Evolutionary conservation across 37 sponge, comb jelly and placozoan species (phyloP).

Genomic region (Ephydatia muelleri): DNA sequence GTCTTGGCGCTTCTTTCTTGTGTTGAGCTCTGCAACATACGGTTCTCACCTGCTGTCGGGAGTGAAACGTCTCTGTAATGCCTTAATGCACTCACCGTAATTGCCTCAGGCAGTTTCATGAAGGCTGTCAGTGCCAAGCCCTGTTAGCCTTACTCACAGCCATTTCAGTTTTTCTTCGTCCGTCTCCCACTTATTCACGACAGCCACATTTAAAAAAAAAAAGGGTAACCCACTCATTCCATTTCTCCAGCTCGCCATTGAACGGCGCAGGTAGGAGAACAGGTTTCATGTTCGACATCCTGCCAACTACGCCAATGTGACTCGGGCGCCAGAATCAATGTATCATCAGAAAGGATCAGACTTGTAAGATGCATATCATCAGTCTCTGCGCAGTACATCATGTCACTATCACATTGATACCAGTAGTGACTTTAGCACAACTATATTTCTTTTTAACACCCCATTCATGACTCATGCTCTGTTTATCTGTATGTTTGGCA

Average conservation of each 20-base stretch:
- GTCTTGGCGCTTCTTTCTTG: not conserved
- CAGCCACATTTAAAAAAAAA: not conserved
- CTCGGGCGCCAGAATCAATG: too few relatives aligned
- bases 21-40: not conserved
- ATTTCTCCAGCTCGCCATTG: not conserved
- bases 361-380: too few relatives aligned
- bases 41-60: not conserved
- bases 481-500: too few relatives aligned
- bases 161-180: slow-evolving; percentile 1
- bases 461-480: too few relatives aligned
- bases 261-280: not conserved
- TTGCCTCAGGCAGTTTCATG: slow-evolving; percentile 3
- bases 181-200: not conserved
- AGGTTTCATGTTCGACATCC: too few relatives aligned
- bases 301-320: too few relatives aligned
- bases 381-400: too few relatives aligned
- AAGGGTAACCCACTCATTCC: slow-evolving; percentile 3
- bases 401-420: too few relatives aligned
- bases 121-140: not conserved
- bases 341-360: too few relatives aligned
- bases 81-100: not conserved
- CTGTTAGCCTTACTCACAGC: not conserved
- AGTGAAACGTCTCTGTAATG: not conserved
- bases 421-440: too few relatives aligned
- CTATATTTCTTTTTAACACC: too few relatives aligned